Evolutionary conservation across 1,140 invertebrate species (phyloP).

Genomic region (Ectropis grisescens): DNA sequence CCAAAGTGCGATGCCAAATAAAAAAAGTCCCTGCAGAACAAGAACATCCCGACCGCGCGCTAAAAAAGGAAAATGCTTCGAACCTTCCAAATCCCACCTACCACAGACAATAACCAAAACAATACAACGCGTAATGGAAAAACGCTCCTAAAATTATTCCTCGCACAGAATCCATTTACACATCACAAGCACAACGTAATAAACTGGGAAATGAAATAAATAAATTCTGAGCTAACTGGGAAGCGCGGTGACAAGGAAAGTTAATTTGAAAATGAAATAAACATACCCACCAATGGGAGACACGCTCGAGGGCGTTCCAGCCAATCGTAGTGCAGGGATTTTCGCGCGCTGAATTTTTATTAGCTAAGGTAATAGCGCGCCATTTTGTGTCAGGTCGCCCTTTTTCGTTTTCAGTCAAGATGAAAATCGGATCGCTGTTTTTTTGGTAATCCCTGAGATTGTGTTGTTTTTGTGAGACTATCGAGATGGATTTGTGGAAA

Average conservation of each 20-base stretch:
- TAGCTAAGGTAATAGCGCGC: constrained; percentile 63
- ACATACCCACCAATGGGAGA: constrained; percentile 47
- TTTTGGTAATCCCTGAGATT: too few species aligned
- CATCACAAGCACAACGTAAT: constrained; percentile 23
- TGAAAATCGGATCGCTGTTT: too few species aligned
- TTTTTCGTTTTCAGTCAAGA: constrained; percentile 1
- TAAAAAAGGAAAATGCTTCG: too few species aligned
- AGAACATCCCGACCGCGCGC: too few species aligned
- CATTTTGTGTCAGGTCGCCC: constrained; percentile 57
- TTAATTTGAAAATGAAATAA: constrained; percentile 70
- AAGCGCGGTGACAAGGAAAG: constrained; percentile 54
- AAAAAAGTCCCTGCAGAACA: too few species aligned
- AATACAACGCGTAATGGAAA: too few species aligned
- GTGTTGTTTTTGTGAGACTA: too few species aligned
- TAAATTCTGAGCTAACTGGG: constrained; percentile 54
- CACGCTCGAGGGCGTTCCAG: constrained; percentile 33
- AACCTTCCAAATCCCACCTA: too few species aligned
- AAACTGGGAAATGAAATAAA: constrained; percentile 55
- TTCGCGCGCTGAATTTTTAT: constrained; percentile 69
- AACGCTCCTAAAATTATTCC: too few species aligned
- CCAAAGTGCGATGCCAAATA: too few species aligned
- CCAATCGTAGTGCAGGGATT: constrained; percentile 48
- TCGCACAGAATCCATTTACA: constrained; percentile 5
- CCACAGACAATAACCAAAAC: too few species aligned
- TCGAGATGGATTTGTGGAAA: too few species aligned